These are phyloP conservation scores for Erethizon dorsatum DNA, from an alignment of 2,797 vertebrate genomes.

Conservation along the genomic window DNA sequence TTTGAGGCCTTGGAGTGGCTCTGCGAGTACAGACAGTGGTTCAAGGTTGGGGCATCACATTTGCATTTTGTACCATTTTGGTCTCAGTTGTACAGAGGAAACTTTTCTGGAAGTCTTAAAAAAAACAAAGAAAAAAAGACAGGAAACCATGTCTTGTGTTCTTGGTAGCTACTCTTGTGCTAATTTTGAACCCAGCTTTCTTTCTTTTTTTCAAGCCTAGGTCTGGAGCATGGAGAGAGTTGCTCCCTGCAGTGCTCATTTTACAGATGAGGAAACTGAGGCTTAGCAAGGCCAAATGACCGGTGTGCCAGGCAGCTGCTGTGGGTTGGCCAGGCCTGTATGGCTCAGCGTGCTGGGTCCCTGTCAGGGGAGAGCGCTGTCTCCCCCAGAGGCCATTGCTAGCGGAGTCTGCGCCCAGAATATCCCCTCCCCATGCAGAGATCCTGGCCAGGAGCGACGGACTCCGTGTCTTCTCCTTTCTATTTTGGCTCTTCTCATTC, in stretches of 20 bases:
- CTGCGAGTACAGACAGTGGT: neutral
- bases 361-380: fast-evolving
- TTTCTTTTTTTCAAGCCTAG: slow-evolving; percentile 84
- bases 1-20: neutral
- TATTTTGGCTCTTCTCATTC: slow-evolving; percentile 76
- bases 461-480: slow-evolving; percentile 68
- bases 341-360: neutral
- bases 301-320: neutral
- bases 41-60: slow-evolving; percentile 38
- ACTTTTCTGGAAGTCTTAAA: slow-evolving; percentile 87
- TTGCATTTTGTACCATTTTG: slow-evolving; percentile 70
- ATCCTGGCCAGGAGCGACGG: neutral
- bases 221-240: slow-evolving; percentile 59
- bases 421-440: fast-evolving
- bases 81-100: slow-evolving; percentile 85
- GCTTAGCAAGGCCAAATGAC: neutral
- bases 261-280: neutral
- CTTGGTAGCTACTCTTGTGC: slow-evolving; percentile 78
- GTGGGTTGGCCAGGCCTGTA: neutral
- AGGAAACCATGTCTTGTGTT: slow-evolving; percentile 90
- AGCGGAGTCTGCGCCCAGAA: neutral
- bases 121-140: slow-evolving; percentile 85
- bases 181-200: slow-evolving; percentile 87
- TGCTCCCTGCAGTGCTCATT: neutral
- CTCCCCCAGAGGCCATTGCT: fast-evolving